These are phyloP conservation scores for Oreortyx pictus DNA, from an alignment of 2,797 vertebrate genomes.

Conservation along the genomic window DNA sequence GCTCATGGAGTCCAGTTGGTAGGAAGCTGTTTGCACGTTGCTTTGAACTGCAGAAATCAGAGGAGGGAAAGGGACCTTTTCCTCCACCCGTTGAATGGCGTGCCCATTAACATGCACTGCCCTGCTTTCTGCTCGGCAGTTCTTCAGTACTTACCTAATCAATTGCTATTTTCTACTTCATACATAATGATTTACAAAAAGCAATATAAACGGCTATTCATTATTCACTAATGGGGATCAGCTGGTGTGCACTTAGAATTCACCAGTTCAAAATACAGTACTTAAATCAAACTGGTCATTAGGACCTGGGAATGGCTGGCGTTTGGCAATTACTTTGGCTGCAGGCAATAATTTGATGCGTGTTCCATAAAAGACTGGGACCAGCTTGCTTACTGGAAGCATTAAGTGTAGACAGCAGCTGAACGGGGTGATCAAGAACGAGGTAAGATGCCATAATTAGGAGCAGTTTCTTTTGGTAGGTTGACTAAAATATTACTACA, in stretches of 20 bases:
- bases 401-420: not conserved
- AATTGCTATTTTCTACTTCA: not conserved
- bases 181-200: not conserved
- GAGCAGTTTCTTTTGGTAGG: not conserved
- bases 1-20: accelerated
- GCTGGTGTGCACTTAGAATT: not conserved
- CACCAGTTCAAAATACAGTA: not conserved
- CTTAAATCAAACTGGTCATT: not conserved
- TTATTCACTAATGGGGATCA: not conserved
- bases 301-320: not conserved
- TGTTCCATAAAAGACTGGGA: not conserved
- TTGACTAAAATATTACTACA: not conserved
- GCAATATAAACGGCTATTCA: not conserved
- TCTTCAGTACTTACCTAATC: not conserved
- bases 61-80: not conserved
- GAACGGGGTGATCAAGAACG: not conserved
- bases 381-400: not conserved
- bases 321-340: not conserved
- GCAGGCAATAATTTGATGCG: not conserved
- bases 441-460: not conserved
- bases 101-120: not conserved
- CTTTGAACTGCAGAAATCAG: not conserved
- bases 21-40: not conserved
- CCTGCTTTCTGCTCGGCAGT: not conserved
- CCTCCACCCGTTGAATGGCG: accelerated